Evolutionary conservation across 2,797 vertebrate species (phyloP).

Genomic region (Amniataba percoides): DNA sequence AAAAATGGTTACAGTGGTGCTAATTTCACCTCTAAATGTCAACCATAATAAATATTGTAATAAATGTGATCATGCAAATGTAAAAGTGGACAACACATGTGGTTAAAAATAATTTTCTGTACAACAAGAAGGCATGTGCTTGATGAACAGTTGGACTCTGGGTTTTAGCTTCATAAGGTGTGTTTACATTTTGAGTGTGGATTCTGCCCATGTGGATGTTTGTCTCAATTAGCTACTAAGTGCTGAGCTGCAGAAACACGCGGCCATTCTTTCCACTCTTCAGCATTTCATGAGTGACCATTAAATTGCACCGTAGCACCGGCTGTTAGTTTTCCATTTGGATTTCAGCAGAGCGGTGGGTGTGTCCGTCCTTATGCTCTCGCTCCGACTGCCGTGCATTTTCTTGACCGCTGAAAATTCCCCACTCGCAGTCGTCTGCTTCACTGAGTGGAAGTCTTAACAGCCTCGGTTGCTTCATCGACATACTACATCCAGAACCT

Average conservation of each 20-base stretch:
- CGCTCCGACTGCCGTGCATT: slow-evolving; percentile 30
- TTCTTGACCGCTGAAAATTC: slow-evolving; percentile 34
- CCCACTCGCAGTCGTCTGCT: neutral
- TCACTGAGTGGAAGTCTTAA: slow-evolving; percentile 41
- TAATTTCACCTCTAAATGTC: neutral
- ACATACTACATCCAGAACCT: slow-evolving; percentile 8
- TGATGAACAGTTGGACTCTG: neutral
- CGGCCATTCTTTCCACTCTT: slow-evolving; percentile 22
- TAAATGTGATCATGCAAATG: neutral
- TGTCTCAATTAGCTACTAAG: slow-evolving; percentile 18
- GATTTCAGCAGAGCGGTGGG: slow-evolving; percentile 32
- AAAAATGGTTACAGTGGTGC: neutral
- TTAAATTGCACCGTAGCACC: slow-evolving; percentile 22
- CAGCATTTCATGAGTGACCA: slow-evolving; percentile 25
- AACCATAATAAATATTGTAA: neutral
- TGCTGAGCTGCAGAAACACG: slow-evolving; percentile 1
- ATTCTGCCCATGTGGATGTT: neutral
- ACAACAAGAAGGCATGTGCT: neutral
- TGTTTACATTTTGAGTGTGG: neutral
- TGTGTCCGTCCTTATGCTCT: slow-evolving; percentile 34
- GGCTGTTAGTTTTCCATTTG: slow-evolving; percentile 39
- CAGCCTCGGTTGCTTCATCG: slow-evolving; percentile 35
- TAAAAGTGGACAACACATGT: neutral
- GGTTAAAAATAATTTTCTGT: neutral
- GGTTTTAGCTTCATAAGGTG: neutral